A percentile compares a stretch with the other conserved stretches of the same genome.
phyloP scores from a whole-genome alignment of 2,888 invertebrate species.

The Tridacna gigas region DNA sequence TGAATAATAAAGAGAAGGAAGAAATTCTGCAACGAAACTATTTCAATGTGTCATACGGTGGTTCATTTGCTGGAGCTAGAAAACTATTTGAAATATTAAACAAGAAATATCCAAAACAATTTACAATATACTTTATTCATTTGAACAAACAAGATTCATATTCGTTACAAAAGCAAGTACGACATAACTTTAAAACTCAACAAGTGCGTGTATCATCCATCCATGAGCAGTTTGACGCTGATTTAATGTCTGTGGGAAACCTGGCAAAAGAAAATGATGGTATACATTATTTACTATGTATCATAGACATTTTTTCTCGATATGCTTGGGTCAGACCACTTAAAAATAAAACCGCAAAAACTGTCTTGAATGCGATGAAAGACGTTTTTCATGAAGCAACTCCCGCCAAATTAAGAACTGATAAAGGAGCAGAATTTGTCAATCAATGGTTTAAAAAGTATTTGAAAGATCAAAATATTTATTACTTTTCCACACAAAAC shows the following conservation, averaged over 20 bases:
- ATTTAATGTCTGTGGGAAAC: constrained; percentile 32
- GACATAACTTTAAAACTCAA: constrained; percentile 17
- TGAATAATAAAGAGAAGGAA: constrained; percentile 14
- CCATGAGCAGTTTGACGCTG: constrained; percentile 21
- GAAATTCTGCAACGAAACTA: not conserved
- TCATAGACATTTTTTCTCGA: constrained; percentile 27
- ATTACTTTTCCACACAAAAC: constrained; percentile 23
- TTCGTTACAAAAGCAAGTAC: constrained; percentile 32
- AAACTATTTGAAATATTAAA: constrained; percentile 23
- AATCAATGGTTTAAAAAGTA: constrained; percentile 27
- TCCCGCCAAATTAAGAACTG: constrained; percentile 10
- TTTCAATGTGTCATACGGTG: constrained; percentile 20
- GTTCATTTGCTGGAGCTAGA: constrained; percentile 12
- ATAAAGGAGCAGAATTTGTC: constrained; percentile 34
- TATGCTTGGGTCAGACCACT: constrained; percentile 31
- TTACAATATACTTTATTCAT: constrained; percentile 18
- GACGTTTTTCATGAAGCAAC: not conserved
- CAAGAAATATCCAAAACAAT: constrained; percentile 19
- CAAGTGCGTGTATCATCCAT: constrained; percentile 14
- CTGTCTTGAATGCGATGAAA: constrained; percentile 27
- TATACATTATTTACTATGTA: constrained; percentile 29
- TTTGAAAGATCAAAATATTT: constrained; percentile 15
- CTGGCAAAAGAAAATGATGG: constrained; percentile 34
- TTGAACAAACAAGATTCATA: constrained; percentile 32
- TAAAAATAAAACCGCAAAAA: constrained; percentile 21